A percentile compares a stretch with the other conserved stretches of the same genome.
phyloP scores from a whole-genome alignment of 1,140 invertebrate species.

The Oryctes rhinoceros region DNA sequence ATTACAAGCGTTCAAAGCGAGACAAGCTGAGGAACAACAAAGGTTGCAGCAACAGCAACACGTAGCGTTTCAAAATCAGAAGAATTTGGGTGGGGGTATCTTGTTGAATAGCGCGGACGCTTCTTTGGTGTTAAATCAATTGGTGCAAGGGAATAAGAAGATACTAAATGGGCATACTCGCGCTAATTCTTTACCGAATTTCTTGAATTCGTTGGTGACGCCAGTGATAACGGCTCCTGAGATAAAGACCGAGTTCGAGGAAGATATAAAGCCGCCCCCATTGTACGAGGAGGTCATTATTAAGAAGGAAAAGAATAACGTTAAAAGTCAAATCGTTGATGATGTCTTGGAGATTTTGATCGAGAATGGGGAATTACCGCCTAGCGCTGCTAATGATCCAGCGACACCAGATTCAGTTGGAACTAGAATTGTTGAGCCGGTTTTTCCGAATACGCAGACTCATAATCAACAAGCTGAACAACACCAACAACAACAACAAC shows the following conservation, averaged over 20 bases:
- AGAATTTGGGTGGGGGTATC: slow-evolving; percentile 54
- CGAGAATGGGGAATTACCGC: slow-evolving; percentile 89
- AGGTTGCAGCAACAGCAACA: slow-evolving; percentile 59
- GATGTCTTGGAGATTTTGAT: slow-evolving; percentile 96
- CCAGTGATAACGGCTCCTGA: slow-evolving; percentile 51
- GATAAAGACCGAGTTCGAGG: slow-evolving; percentile 45
- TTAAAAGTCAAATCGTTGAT: slow-evolving; percentile 89
- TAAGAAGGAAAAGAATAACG: slow-evolving; percentile 66
- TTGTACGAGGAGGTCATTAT: slow-evolving; percentile 78
- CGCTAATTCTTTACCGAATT: slow-evolving; percentile 65
- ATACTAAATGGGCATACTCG: slow-evolving; percentile 57
- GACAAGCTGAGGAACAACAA: slow-evolving; percentile 56
- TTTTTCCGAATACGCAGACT: slow-evolving; percentile 55
- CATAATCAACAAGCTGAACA: neutral
- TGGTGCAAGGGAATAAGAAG: slow-evolving; percentile 59
- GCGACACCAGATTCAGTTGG: slow-evolving; percentile 71
- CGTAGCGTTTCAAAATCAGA: slow-evolving; percentile 59
- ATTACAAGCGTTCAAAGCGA: slow-evolving; percentile 60
- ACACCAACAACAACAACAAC: slow-evolving; percentile 50
- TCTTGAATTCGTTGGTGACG: slow-evolving; percentile 62
- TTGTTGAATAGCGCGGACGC: slow-evolving; percentile 55
- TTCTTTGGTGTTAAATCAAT: slow-evolving; percentile 60
- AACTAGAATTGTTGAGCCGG: slow-evolving; percentile 50
- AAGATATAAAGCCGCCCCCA: slow-evolving; percentile 64
- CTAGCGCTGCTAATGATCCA: slow-evolving; percentile 84